phyloP scores from a whole-genome alignment of 2,113 vertebrate species.

The Prunella himalayana region DNA sequence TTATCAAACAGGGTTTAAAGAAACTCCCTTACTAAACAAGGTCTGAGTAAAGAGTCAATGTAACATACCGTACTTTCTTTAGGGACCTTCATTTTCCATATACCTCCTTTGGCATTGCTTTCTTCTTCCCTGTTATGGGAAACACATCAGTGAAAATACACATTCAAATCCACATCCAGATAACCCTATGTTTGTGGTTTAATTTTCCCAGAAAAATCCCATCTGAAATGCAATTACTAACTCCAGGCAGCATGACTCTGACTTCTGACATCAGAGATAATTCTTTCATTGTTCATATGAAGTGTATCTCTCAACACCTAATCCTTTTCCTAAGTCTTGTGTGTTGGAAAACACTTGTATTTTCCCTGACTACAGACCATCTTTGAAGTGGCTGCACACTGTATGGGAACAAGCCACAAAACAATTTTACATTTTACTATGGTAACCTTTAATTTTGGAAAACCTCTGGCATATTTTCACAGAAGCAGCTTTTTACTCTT shows the following conservation, averaged over 20 bases:
- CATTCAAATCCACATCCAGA: background rate
- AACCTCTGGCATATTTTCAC: background rate
- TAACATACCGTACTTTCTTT: slow-evolving; percentile 89
- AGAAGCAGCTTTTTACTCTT: background rate
- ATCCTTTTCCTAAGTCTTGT: background rate
- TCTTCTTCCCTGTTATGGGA: slow-evolving; percentile 88
- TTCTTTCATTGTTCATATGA: slow-evolving; percentile 13
- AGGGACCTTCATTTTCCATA: slow-evolving; percentile 96
- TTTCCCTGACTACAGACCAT: slow-evolving; percentile 4
- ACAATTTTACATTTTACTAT: background rate
- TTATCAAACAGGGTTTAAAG: background rate
- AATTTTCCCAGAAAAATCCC: background rate
- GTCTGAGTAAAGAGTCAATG: background rate
- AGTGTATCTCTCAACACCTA: background rate
- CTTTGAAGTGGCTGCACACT: background rate
- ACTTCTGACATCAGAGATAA: slow-evolving; percentile 20
- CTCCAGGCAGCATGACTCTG: slow-evolving; percentile 6
- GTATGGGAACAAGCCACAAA: background rate
- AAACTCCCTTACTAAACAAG: background rate
- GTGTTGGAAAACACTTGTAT: background rate
- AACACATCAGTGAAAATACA: slow-evolving; percentile 10
- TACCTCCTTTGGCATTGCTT: slow-evolving; percentile 92
- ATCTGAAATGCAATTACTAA: background rate
- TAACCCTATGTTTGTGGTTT: background rate
- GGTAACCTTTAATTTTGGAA: slow-evolving; percentile 41